These are phyloP conservation scores for Diaperis boleti DNA, from an alignment of 2,888 invertebrate genomes.

Conservation along the genomic window DNA sequence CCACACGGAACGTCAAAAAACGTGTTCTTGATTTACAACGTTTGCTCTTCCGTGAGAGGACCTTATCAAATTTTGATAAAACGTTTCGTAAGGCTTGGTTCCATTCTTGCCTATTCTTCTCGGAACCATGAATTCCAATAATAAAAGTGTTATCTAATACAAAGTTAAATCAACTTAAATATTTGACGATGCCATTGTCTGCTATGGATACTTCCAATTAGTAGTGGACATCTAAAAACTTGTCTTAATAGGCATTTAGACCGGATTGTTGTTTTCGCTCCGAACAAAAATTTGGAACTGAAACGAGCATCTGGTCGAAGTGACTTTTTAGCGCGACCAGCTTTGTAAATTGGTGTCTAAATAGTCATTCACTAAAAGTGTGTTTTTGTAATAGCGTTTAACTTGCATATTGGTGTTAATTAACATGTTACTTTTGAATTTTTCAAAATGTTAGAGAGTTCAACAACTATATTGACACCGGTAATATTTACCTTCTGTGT, in stretches of 20 bases:
- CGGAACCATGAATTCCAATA: slow-evolving; percentile 31
- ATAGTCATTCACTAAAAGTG: slow-evolving; percentile 33
- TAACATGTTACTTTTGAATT: slow-evolving; percentile 44
- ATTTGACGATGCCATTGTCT: slow-evolving; percentile 20
- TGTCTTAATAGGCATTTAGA: slow-evolving; percentile 26
- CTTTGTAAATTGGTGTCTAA: slow-evolving; percentile 33
- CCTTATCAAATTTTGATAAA: slow-evolving; percentile 51
- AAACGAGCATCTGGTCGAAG: slow-evolving; percentile 24
- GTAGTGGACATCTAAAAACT: slow-evolving; percentile 24
- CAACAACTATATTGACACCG: slow-evolving; percentile 39
- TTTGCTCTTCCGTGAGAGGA: slow-evolving; percentile 45
- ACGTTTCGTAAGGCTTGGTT: slow-evolving; percentile 10
- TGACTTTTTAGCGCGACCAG: slow-evolving; percentile 31
- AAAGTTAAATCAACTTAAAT: slow-evolving; percentile 34
- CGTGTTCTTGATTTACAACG: slow-evolving; percentile 45
- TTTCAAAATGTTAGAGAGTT: slow-evolving; percentile 39
- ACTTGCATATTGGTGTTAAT: slow-evolving; percentile 51
- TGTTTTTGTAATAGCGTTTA: slow-evolving; percentile 39
- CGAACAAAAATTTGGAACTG: slow-evolving; percentile 21
- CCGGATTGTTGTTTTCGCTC: slow-evolving; percentile 18
- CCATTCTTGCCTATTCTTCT: slow-evolving; percentile 21
- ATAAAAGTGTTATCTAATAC: slow-evolving; percentile 33
- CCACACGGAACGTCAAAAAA: slow-evolving; percentile 38
- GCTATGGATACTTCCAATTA: slow-evolving; percentile 27
- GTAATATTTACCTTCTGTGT: slow-evolving; percentile 14